Evolutionary conservation across 23 tunicate genomes (phyloP).

Genomic region (Styela clava): DNA sequence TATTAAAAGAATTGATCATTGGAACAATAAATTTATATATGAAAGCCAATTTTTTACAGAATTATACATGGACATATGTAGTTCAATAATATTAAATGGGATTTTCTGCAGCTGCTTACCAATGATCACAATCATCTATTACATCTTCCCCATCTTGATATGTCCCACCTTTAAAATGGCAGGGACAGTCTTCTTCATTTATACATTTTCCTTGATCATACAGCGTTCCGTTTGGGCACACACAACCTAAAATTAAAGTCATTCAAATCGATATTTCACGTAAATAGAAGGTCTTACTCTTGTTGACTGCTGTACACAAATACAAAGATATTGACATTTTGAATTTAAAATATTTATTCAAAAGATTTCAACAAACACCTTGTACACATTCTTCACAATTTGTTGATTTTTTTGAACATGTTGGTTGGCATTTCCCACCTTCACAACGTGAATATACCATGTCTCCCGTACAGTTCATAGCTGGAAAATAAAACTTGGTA

Average conservation of each 20-base stretch:
- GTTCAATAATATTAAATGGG: no score
- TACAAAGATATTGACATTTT: no score
- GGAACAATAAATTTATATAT: no score
- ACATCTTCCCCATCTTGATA: background rate
- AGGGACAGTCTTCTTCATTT: background rate
- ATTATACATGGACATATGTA: no score
- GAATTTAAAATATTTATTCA: no score
- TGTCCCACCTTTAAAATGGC: constrained; percentile 1
- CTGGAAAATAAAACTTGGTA: background rate
- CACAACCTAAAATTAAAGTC: constrained; percentile 3
- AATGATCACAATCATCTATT: constrained; percentile 16
- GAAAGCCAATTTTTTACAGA: no score
- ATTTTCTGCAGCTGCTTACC: constrained; percentile 2
- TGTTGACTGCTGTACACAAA: no score
- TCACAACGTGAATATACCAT: background rate
- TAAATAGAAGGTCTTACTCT: no score
- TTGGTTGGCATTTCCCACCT: constrained; percentile 12
- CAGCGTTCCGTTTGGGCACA: background rate
- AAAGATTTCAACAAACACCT: no score
- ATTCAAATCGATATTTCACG: no score
- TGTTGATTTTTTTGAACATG: background rate
- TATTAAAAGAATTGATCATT: no score
- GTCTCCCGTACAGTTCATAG: background rate
- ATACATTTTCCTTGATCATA: background rate
- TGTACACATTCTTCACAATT: background rate